Evolutionary conservation across 92 coral and sea anemone genomes (phyloP), one percentile per base, ranked within the genome.

Genomic region (Porites rus): DNA sequence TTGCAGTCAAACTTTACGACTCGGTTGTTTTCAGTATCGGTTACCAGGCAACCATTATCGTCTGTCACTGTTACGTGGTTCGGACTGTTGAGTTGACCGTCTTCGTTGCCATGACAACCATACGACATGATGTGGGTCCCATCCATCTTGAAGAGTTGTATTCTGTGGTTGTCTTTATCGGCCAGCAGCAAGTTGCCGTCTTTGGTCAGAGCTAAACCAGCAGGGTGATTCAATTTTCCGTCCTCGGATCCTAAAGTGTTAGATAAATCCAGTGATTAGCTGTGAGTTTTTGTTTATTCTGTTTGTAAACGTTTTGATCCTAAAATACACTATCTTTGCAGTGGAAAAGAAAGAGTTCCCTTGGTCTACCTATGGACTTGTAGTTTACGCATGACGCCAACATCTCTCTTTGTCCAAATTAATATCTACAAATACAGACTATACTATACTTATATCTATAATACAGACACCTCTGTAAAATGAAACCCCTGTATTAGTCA

Each of bases 11-110:
- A 94, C 87, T 94, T 94, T 62, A 94, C 98, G 24, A 94, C 82
- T 65, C 98, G 94, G 96, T 94, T 92, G 87, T 94, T 94, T 51
- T 94, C 98, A 10, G 98, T 94, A 73, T 94, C 98, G 82, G 98
- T 94, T 69, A 94, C 98, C 60, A 92, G 67, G 91, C 90, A 94
- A 88, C 94, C 92, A 75, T 92, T 83, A 89, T 94, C 98, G 3
- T 90, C 77, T 59, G 96, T 87, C 10, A 85, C 72, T 18, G 98
- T 90, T 85, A 94, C 92, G 88, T 94, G 96, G 84, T 95, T 94
- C 6, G 98, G 98, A 62, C 96, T 84, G 74, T 90, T 93, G 4
- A 94, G 92, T 76, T 93, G 87, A 18, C 92, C 96, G 75, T 91
- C 90, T 16, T 86, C 93, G 90, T 76, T 88, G 81, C 98, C 98